Conservation (phyloP, 2,113 vertebrate genomes). For the Cairina moschata region DNA sequence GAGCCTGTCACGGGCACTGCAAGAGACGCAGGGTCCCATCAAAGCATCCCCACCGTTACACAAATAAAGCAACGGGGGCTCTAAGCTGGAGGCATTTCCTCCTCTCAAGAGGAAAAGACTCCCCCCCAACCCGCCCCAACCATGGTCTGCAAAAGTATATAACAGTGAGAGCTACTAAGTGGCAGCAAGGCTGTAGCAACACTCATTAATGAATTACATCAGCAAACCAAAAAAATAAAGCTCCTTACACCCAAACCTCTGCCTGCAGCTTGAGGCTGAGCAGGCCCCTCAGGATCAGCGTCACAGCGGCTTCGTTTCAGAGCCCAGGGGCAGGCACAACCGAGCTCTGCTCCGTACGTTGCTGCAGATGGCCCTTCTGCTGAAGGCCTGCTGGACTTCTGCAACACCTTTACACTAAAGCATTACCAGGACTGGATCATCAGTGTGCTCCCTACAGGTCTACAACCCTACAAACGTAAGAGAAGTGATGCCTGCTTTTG, state of each 20-base stretch:
- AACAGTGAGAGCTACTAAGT: neutral
- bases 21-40: neutral
- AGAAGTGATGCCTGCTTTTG: neutral
- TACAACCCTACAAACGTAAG: no score
- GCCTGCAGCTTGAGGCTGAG: slow-evolving; percentile 2
- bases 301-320: neutral
- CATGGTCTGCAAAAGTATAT: neutral
- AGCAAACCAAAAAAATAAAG: neutral
- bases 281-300: slow-evolving; percentile 26
- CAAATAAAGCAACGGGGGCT: neutral
- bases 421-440: neutral
- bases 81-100: neutral
- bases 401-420: slow-evolving; percentile 14
- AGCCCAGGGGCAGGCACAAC: neutral
- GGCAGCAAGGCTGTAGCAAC: neutral
- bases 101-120: neutral
- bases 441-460: neutral
- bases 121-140: neutral
- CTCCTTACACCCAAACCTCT: neutral
- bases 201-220: neutral
- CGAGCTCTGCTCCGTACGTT: slow-evolving; percentile 20
- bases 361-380: slow-evolving; percentile 13
- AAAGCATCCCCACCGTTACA: no score
- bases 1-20: neutral
- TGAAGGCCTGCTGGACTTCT: slow-evolving; percentile 34